phyloP scores from a whole-genome alignment of 2,888 invertebrate genomes.

The Stictocephala bisonia region DNA sequence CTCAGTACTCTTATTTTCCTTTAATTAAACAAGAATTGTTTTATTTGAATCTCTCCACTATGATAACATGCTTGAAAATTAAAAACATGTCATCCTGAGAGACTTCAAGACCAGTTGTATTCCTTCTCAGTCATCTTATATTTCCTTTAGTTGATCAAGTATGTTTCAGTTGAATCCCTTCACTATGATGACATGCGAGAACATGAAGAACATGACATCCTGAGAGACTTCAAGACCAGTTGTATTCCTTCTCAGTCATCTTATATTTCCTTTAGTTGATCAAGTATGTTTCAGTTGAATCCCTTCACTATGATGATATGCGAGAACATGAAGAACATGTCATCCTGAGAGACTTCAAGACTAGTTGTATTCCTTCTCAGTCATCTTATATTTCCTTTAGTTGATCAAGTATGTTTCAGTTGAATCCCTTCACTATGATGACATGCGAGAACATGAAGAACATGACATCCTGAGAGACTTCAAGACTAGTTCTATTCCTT shows the following conservation, averaged over 20 bases:
- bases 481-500: constrained; percentile 54
- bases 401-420: too few relatives aligned
- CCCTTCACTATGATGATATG: constrained; percentile 41
- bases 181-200: constrained; percentile 42
- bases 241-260: constrained; percentile 53
- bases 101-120: too few relatives aligned
- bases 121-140: too few relatives aligned
- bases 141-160: too few relatives aligned
- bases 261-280: constrained; percentile 48
- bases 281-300: too few relatives aligned
- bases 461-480: constrained; percentile 50
- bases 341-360: constrained; percentile 52
- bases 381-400: constrained; percentile 50
- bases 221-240: constrained; percentile 54
- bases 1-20: too few relatives aligned
- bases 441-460: constrained; percentile 38
- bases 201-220: constrained; percentile 35
- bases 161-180: too few relatives aligned
- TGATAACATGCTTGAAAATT: too few relatives aligned
- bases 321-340: constrained; percentile 40
- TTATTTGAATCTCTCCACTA: too few relatives aligned
- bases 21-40: too few relatives aligned
- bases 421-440: too few relatives aligned
- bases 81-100: too few relatives aligned
- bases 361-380: constrained; percentile 53